Conservation (phyloP, 2,888 invertebrate species). For the Blera fallax region DNA sequence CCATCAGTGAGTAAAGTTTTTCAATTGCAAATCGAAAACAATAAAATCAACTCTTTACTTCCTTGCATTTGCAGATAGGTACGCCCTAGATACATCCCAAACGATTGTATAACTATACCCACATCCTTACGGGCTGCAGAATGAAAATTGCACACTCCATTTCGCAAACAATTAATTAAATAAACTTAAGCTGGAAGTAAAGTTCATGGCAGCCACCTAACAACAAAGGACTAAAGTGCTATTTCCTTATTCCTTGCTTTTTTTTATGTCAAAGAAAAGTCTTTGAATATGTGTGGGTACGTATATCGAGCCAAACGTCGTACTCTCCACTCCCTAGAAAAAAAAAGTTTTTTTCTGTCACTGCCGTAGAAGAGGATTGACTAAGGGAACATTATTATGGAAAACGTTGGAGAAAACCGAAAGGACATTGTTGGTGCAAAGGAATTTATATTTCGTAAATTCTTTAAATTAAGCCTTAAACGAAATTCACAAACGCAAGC, state of each 20-base stretch:
- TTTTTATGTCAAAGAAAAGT: background rate
- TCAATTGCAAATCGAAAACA: background rate
- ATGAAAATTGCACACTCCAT: constrained; percentile 32
- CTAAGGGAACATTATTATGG: background rate
- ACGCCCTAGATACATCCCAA: background rate
- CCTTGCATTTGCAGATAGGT: background rate
- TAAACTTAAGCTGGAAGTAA: constrained; percentile 20
- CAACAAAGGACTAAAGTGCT: constrained; percentile 11
- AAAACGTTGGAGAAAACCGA: background rate
- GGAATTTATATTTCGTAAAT: background rate
- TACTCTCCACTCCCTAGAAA: background rate
- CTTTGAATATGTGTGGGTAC: background rate
- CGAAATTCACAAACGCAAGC: background rate
- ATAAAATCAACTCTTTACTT: background rate
- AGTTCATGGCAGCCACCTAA: constrained; percentile 4
- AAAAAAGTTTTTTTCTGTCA: background rate
- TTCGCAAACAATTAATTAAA: constrained; percentile 47
- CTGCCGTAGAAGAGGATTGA: background rate
- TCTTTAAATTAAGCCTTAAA: background rate
- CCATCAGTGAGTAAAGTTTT: background rate
- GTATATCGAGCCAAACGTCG: background rate
- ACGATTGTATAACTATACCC: background rate
- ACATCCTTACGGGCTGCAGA: background rate
- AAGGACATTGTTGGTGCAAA: background rate
- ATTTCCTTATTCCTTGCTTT: background rate